Base-by-base conservation (phyloP, 2,797 vertebrate species). In the Basileuterus tristriatus region DNA sequence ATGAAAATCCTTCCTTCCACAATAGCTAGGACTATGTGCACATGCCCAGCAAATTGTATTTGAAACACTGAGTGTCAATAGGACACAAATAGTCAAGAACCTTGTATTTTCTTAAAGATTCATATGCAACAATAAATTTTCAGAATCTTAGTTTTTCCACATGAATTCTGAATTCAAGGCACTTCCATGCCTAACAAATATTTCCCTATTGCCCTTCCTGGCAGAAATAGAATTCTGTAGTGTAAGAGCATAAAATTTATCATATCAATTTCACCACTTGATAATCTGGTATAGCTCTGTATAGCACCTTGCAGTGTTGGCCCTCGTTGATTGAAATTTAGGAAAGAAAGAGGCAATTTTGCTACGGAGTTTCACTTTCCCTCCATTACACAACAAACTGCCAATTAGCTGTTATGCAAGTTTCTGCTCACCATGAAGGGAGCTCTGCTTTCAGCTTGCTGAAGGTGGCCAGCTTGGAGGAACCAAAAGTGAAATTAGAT, bases 321-420 rank as follows among this genome's bases (percentile, higher is more conserved):
- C 30, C 69, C 30, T 50, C 23, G 37, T 39, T 39, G 37, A 39
- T 27, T 60, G 43, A 93, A 87, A 60, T 92, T 69, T 39, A 58
- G 24, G 41, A 43, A 11, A 37, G 9, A 64, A 34, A 49, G 53
- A 41, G 32, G 12, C 30, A 68, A 37, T 29, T 91, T 82, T 41
- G 7, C 69, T 21, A 11, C 26, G 24, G 65, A 90, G 62, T 91
- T 94, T 94, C 69, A 59, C 36, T 71, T 72, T 84, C 74, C 59
- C 74, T 62, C n/a, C 63, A 26, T 93, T 87, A 79, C 77, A 87
- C 85, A 87, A 47, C 76, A 20, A 86, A 17, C 41, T 53, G 30
- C 65, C 80, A 86, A 88, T 78, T 89, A 91, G 20, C 36, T 72
- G 69, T 94, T 95, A 44, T 21, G 55, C 85, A 96, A 93, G 80